These are phyloP conservation scores for Zalophus californianus DNA, from an alignment of 2,797 vertebrate genomes.

Conservation along the genomic window DNA sequence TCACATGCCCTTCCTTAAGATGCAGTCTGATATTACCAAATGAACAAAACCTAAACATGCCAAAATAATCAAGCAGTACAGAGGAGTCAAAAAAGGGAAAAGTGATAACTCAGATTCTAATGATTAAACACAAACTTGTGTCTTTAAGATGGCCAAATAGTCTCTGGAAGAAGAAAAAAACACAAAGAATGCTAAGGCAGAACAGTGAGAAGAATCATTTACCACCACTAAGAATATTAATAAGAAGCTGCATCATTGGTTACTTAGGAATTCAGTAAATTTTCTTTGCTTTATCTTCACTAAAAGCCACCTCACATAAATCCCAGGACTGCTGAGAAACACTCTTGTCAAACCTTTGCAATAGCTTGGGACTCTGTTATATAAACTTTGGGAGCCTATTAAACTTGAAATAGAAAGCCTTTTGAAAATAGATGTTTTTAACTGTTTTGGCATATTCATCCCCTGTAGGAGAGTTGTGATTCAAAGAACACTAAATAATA, in stretches of 20 bases:
- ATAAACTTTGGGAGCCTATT: slow-evolving; percentile 62
- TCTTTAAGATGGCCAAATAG: not conserved
- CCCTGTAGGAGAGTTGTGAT: slow-evolving; percentile 46
- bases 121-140: not conserved
- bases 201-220: not conserved
- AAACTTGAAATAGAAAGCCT: slow-evolving; percentile 55
- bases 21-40: not conserved
- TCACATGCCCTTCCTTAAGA: not conserved
- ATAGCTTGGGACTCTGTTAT: slow-evolving; percentile 14
- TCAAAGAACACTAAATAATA: slow-evolving; percentile 67
- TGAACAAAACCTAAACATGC: not conserved
- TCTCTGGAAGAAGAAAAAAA: not conserved
- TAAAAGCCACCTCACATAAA: slow-evolving; percentile 38
- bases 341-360: slow-evolving; percentile 1
- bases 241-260: not conserved
- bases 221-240: slow-evolving; percentile 49
- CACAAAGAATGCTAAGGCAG: not conserved
- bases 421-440: slow-evolving; percentile 70
- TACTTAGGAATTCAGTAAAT: slow-evolving; percentile 49
- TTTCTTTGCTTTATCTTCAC: slow-evolving; percentile 42
- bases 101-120: not conserved
- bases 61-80: not conserved
- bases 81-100: not conserved
- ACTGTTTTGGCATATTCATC: slow-evolving; percentile 63
- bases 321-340: slow-evolving; percentile 46